Base-by-base conservation (phyloP, 1,140 invertebrate genomes). In the Drosophila simulans region DNA sequence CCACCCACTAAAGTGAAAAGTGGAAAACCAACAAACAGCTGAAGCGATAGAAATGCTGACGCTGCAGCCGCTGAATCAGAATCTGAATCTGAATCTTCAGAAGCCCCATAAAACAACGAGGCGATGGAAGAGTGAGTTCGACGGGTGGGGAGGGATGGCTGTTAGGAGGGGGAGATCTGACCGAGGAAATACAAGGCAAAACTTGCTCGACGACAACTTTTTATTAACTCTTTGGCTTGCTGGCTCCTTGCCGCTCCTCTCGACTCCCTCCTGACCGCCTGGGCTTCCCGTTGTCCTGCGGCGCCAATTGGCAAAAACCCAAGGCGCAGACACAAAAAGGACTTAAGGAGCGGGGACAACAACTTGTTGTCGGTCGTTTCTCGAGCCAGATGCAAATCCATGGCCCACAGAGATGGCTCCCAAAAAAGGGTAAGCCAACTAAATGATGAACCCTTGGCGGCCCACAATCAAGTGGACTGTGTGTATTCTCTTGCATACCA, bases 171-270 rank as follows among this genome's bases (percentile, higher is more conserved):
- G 31, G 7, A 31, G 27, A 51, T 53, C 37, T 53, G 42, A 53
- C 40, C 12, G 25, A 20, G 43, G 25, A 53, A 57, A 40, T 31
- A 72, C 66, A 57, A 62, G 49, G 25, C 5, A 17, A 74, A 54
- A 52, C 70, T 68, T 59, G 39, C 65, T 65, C 69, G 59, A 57
- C 62, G 53, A 85, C 81, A 84, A 86, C 54, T 88, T 86, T 86
- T 88, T 88, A 88, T 88, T 89, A 88, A 89, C 83, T 88, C 71
- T 75, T 76, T 75, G 52, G 59, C 71, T 65, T 57, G 59, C 39
- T 56, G 58, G 58, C 34, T 63, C 71, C 52, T 70, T 62, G 68
- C 31, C 7, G 49, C 62, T 65, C 31, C 51, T 62, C 46, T 27
- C n/a, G 15, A 7, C 40, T 15, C 20, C 52, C 64, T 27, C 52